These are phyloP conservation scores for Amphipoea lucens DNA, from an alignment of 2,888 invertebrate genomes.

Conservation along the genomic window DNA sequence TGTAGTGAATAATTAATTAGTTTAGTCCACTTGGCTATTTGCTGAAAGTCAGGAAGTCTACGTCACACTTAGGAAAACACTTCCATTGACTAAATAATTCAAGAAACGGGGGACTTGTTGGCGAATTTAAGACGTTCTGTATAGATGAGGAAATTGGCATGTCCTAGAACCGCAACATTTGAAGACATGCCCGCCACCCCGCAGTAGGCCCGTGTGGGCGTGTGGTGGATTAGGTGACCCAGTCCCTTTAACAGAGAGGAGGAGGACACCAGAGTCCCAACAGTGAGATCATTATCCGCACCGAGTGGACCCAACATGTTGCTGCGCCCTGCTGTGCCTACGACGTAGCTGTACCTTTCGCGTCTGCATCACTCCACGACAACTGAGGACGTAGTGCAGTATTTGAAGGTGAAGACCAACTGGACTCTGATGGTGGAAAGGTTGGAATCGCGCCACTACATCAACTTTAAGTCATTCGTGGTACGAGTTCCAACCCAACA, in stretches of 20 bases:
- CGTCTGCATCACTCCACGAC: too few species aligned
- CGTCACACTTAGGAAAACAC: slow-evolving; percentile 4
- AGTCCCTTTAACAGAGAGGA: neutral
- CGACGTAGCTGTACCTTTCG: too few species aligned
- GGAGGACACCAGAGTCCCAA: neutral
- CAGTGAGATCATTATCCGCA: neutral
- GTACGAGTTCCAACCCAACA: too few species aligned
- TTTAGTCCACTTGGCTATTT: slow-evolving; percentile 15
- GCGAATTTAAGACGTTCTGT: neutral
- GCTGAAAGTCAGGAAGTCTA: slow-evolving; percentile 17
- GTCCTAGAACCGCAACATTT: neutral
- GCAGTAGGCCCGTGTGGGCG: neutral
- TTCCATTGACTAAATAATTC: slow-evolving; percentile 34
- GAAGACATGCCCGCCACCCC: neutral
- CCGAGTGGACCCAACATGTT: too few species aligned
- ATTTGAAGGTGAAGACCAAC: too few species aligned
- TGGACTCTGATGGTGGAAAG: too few species aligned
- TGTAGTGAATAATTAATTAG: slow-evolving; percentile 31
- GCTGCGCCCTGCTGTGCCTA: too few species aligned
- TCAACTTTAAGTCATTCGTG: too few species aligned
- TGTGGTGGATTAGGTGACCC: neutral
- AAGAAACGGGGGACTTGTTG: neutral
- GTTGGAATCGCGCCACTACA: too few species aligned
- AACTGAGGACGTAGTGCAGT: too few species aligned
- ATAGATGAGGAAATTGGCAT: neutral